Base-by-base conservation (phyloP, 2,888 invertebrate species). In the Netelia inedita region DNA sequence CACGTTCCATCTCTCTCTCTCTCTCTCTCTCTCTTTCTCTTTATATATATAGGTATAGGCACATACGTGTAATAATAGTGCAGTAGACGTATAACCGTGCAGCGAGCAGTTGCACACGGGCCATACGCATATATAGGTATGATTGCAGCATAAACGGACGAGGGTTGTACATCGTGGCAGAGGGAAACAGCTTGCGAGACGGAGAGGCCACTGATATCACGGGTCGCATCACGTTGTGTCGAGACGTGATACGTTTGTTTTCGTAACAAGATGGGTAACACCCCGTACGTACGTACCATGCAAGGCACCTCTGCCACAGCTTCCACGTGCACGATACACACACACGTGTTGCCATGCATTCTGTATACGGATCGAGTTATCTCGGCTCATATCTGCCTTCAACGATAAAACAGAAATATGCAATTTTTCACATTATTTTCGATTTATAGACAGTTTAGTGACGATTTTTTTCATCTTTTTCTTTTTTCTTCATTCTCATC, bases 231-330 rank as follows among this genome's bases (percentile, higher is more conserved):
- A 85, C 90, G 89, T 89, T 88, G 89, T 57, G 91, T 89, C 89
- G 89, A 86, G 85, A 87, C 84, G 88, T 88, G 92, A 92, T 92
- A 92, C 91, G 92, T 92, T 92, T 92, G 92, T 92, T 92, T 35
- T 90, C 90, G 89, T 91, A 91, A 92, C 91, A 89, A 89, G 89
- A 87, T 89, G 88, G 88, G 87, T 89, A 89, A 90, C 90, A 87
- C 88, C 71, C 72, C 73, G 61, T 79, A 68, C 72, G 79, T 81
- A 85, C 82, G 82, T 87, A 74, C 75, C 82, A 78, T 78, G 74
- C 81, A 81, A 80, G 87, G 6, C 83, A 80, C n/a, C 59, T 59
- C 65, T 41, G 55, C 2, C 50, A 28, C 63, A 79, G 35, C 61
- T 76, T 63, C 61, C 76, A 61, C 75, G 68, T 83, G 69, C 78